These are phyloP conservation scores for Philantomba maxwellii DNA, from an alignment of 2,113 vertebrate genomes.

Conservation along the genomic window DNA sequence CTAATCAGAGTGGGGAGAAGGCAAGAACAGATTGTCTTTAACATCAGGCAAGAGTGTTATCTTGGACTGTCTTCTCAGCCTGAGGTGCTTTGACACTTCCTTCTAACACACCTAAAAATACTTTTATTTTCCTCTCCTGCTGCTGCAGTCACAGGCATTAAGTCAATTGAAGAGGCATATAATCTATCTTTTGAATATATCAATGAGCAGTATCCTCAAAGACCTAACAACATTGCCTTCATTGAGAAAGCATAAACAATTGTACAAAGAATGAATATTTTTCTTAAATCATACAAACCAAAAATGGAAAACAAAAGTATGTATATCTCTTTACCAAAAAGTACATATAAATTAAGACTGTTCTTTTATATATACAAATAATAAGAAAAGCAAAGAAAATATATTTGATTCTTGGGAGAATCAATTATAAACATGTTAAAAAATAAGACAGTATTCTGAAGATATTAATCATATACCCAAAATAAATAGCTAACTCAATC, in stretches of 20 bases:
- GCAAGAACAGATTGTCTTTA: slow-evolving; percentile 53
- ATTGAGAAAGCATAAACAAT: background rate
- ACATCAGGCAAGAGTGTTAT: slow-evolving; percentile 11
- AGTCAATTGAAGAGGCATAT: slow-evolving; percentile 47
- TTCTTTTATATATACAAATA: background rate
- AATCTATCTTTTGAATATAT: background rate
- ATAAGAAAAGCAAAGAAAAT: background rate
- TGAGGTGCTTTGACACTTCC: slow-evolving; percentile 13
- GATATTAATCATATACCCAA: background rate
- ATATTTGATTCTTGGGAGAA: background rate
- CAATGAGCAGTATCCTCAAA: background rate
- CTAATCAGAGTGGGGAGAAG: background rate
- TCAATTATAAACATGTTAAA: background rate
- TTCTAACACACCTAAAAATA: slow-evolving; percentile 55
- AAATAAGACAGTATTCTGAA: background rate
- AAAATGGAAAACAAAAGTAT: background rate
- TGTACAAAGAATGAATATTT: background rate
- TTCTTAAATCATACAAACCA: background rate
- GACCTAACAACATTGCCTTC: background rate
- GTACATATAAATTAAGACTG: background rate
- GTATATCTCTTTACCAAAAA: background rate
- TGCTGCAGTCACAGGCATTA: slow-evolving; percentile 21
- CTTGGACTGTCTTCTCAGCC: slow-evolving; percentile 41
- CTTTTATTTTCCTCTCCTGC: background rate
- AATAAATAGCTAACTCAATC: background rate